Percentiles rank a stretch among this genome's conserved stretches.
phyloP scores from a whole-genome alignment of 2,888 invertebrate genomes.

The Orthonevra nobilis region DNA sequence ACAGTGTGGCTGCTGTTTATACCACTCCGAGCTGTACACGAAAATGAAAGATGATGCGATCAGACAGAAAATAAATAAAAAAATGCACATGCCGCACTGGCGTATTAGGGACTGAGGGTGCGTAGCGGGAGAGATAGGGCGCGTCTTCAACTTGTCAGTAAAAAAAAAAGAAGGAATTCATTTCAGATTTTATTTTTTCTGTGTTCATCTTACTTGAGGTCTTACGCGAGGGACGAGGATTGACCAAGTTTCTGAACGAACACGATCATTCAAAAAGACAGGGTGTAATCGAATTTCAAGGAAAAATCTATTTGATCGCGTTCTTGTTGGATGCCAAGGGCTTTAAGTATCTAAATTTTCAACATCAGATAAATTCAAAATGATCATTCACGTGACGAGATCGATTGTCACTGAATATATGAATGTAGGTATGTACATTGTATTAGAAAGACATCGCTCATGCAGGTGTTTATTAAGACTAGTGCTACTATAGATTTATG shows the following conservation, averaged over 20 bases:
- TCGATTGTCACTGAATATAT: no score
- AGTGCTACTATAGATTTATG: no score
- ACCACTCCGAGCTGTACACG: conserved; percentile 47
- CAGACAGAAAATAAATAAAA: conserved; percentile 39
- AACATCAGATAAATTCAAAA: no score
- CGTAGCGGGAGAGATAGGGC: conserved; percentile 67
- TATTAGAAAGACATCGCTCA: no score
- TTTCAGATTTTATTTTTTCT: conserved; percentile 1
- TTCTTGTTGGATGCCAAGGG: no score
- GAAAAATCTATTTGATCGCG: no score
- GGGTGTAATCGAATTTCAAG: conserved; percentile 29
- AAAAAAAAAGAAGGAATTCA: conserved; percentile 8
- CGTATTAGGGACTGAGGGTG: conserved; percentile 50
- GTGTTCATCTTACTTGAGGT: conserved; percentile 11
- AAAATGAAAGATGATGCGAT: conserved; percentile 68
- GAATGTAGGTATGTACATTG: no score
- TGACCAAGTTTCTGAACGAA: conserved; percentile 51
- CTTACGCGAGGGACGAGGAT: conserved; percentile 35
- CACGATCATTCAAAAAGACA: conserved; percentile 44
- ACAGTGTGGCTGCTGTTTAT: conserved; percentile 63
- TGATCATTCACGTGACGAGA: no score
- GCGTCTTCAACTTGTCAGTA: conserved; percentile 59
- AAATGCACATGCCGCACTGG: conserved; percentile 53
- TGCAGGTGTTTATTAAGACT: no score
- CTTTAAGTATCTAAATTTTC: no score